Base-by-base conservation (phyloP, 2,888 invertebrate genomes). In the Neoaliturus tenellus region DNA sequence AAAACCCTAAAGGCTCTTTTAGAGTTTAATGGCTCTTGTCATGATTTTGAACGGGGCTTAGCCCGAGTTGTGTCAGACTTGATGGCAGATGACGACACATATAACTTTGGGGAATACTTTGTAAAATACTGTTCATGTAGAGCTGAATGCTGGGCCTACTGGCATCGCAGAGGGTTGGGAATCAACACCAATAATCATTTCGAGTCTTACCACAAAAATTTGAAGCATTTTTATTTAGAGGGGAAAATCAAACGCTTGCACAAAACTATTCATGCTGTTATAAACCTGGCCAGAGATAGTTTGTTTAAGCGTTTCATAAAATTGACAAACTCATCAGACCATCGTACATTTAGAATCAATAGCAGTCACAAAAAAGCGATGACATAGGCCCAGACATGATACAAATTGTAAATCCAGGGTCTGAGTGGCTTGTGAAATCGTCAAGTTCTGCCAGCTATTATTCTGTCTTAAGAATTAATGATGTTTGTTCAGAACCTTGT, bases 141-240 rank as follows among this genome's bases (percentile, higher is more conserved):
- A 6, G 35, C 41, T 35, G 73, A 73, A 35, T 35, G 33, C 73
- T 41, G 87, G 62, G 62, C 87, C 8, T 84, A 87, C 83, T 86
- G 87, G 75, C 87, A 81, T 80, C 78, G 86, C 28, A 39, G 41
- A 58, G 83, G 82, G 25, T 58, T 83, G 51, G 85, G 85, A 3
- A 85, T 87, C 17, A 86, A 86, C 78, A 87, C 87, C 20, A 87
- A 87, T 69, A 87, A 86, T 84, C 85, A 87, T 81, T 83, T 87
- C 51, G 87, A 88, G 83, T 67, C 85, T 12, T 58, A 85, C 20
- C 87, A 88, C 82, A 88, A 87, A 80, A 62, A 20, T 48, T 81
- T 87, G 55, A 87, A 87, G 80, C 83, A 86, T 67, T 67, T 81
- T 48, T 86, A 85, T 82, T 75, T 86, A 25, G 84, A 86, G 51